Evolutionary conservation across 1,140 invertebrate genomes (phyloP).

Genomic region (Orchestia grillus): DNA sequence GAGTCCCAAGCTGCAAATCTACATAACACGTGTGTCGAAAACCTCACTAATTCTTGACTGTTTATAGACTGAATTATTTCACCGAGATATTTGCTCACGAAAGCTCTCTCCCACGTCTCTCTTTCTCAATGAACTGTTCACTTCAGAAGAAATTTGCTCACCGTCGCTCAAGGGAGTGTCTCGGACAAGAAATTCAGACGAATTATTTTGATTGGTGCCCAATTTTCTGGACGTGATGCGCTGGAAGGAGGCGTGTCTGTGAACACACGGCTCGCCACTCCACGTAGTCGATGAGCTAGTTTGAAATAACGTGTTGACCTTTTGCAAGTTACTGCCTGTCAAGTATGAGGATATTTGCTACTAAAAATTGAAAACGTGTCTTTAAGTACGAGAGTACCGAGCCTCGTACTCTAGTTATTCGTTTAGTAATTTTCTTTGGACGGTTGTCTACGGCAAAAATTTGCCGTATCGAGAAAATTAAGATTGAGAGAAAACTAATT

Average conservation of each 20-base stretch:
- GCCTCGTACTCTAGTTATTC: too few relatives aligned
- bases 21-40: neutral
- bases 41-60: neutral
- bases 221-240: neutral
- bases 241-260: neutral
- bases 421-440: too few relatives aligned
- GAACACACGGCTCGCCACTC: neutral
- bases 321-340: neutral
- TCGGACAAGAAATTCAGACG: neutral
- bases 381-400: too few relatives aligned
- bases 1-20: neutral
- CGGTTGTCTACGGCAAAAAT: too few relatives aligned
- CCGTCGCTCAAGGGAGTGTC: neutral
- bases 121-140: neutral
- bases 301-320: neutral
- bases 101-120: neutral
- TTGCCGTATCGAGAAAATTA: too few relatives aligned
- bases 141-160: neutral
- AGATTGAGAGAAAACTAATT: too few relatives aligned
- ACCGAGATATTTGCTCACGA: neutral
- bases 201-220: neutral
- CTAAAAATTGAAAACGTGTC: too few relatives aligned
- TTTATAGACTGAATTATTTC: neutral
- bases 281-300: neutral
- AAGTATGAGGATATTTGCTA: neutral